A percentile compares a stretch with the other conserved stretches of the same genome.
Conservation (phyloP, 2,797 vertebrate species). For the Tapera naevia region DNA sequence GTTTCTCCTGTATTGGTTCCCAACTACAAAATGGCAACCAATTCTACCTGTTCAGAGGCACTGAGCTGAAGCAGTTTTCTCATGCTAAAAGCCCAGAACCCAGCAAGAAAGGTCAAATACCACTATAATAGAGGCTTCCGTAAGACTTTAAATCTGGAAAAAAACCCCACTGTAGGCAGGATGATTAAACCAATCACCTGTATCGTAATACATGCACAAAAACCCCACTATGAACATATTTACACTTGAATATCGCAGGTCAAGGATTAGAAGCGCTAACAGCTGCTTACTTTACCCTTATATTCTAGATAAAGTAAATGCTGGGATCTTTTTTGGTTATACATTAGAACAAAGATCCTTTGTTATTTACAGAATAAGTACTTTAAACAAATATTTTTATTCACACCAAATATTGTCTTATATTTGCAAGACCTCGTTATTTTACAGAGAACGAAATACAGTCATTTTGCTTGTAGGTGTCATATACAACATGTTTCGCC, state of each 20-base stretch:
- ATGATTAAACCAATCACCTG: neutral
- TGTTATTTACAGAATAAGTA: neutral
- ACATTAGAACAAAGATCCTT: neutral
- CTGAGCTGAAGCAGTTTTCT: neutral
- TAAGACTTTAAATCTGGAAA: neutral
- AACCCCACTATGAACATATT: neutral
- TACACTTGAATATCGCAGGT: neutral
- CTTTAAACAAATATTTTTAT: neutral
- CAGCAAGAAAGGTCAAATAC: neutral
- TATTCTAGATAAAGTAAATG: neutral
- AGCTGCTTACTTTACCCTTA: neutral
- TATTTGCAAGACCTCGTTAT: neutral
- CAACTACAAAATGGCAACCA: neutral
- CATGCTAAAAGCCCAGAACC: neutral
- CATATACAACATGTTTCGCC: fast-evolving
- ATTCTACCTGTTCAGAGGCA: neutral
- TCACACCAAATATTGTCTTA: neutral
- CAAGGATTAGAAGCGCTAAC: neutral
- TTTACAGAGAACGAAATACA: neutral
- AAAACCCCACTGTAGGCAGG: too few relatives aligned
- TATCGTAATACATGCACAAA: neutral
- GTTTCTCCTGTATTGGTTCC: neutral
- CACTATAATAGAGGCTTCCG: neutral
- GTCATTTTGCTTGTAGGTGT: neutral
- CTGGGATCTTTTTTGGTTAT: neutral